A percentile compares a stretch with the other conserved stretches of the same genome.
Conservation (phyloP, 2,888 invertebrate genomes). For the Palloptera scutellata region DNA sequence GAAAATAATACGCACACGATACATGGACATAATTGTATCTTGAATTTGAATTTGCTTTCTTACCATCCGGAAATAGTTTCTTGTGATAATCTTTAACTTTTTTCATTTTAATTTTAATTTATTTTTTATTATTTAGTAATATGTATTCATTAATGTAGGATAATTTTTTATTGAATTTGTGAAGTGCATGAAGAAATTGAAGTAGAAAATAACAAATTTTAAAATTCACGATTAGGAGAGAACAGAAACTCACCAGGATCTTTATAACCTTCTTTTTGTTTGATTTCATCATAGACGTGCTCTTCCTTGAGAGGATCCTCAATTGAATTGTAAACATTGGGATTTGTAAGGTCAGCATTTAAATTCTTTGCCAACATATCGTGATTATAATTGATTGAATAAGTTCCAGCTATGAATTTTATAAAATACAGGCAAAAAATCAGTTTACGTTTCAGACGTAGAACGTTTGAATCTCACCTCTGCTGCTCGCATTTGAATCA, state of each 20-base stretch:
- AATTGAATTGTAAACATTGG: slow-evolving; percentile 81
- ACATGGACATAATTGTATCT: slow-evolving; percentile 21
- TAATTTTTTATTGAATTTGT: slow-evolving; percentile 15
- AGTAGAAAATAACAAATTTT: slow-evolving; percentile 12
- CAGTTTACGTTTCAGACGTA: not conserved
- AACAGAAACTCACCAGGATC: slow-evolving; percentile 67
- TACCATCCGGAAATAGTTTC: slow-evolving; percentile 61
- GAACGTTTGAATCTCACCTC: slow-evolving; percentile 54
- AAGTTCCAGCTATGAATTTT: slow-evolving; percentile 64
- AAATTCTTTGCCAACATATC: slow-evolving; percentile 77
- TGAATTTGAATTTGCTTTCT: slow-evolving; percentile 44
- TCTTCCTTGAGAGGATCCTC: slow-evolving; percentile 79
- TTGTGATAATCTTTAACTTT: slow-evolving; percentile 62
- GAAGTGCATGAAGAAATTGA: slow-evolving; percentile 8
- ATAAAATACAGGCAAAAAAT: not conserved
- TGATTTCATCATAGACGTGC: slow-evolving; percentile 90
- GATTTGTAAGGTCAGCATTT: slow-evolving; percentile 87
- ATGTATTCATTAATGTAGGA: no score
- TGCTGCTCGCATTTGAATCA: slow-evolving; percentile 66
- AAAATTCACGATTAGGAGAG: not conserved
- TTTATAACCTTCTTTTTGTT: slow-evolving; percentile 76
- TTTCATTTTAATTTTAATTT: slow-evolving; percentile 23
- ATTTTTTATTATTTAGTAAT: no score
- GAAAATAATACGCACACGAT: slow-evolving; percentile 36
- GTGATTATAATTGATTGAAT: slow-evolving; percentile 71